Base-by-base conservation (phyloP, 2,113 vertebrate species). In the Ovis canadensis region DNA sequence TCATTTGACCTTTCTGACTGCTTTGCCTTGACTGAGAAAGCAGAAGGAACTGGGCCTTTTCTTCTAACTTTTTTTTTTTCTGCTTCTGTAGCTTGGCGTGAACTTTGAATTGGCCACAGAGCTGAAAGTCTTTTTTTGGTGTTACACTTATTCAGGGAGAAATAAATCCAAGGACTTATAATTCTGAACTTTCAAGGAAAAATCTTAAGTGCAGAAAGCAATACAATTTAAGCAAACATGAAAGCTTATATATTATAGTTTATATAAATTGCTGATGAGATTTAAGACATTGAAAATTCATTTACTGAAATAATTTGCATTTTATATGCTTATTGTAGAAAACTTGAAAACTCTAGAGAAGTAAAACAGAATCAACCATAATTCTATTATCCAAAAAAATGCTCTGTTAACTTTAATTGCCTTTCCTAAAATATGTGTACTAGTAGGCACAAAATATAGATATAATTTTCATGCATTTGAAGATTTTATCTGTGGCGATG, bases 111-210 rank as follows among this genome's bases (percentile, higher is more conserved):
- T 96, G 62, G 57, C 23, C 97, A 81, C 27, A 86, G n/a, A 92
- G 14, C 88, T 87, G 74, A 90, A 97, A 88, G 50, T 74, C 3
- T 67, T 43, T 87, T 92, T 92, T 82, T 92, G 40, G 16, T 60
- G 21, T 92, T 95, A 94, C n/a, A 88, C 11, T 77, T 95, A 88
- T 84, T 55, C 50, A 93, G 11, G 6, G 55, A 82, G 82, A 91
- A 92, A 92, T 71, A 82, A 14, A 27, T 59, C 40, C 77, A 98
- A 96, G 29, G 52, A 50, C 3, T 27, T 92, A 33, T 83, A 95
- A 88, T 88, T 92, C 43, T 88, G n/a, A 97, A 74, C 19, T 96
- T 97, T 60, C 54, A 95, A 92, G 67, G 57, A 85, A 90, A 94
- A 71, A 14, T 48, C 29, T 33, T 83, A 92, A 95, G 50, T 88